Evolutionary conservation across 2,888 invertebrate species (phyloP), one percentile per base, ranked within the genome.

Genomic region (Uloborus plumipes): DNA sequence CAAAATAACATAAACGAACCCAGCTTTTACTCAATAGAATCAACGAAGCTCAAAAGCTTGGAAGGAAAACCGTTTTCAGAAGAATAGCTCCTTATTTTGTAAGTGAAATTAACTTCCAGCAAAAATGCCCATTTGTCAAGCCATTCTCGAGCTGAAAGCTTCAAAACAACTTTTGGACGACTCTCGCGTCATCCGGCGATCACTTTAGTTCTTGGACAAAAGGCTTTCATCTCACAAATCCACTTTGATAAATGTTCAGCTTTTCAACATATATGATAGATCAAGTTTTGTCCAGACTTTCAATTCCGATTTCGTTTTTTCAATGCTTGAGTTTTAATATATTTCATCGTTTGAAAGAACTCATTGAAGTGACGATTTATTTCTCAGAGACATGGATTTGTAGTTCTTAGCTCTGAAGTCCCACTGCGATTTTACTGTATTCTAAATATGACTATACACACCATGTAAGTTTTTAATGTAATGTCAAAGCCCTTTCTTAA

Each of bases 131-230:
- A 70, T 70, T 62, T 53, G 62, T 76, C 76, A 76, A 18, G 18
- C 51, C 62, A 51, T 26, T 22, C 20, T 18, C 13, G 7, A 18
- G 64, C 64, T 26, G n/a, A 47, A 64, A 64, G 26, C 16, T 26
- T 18, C 9, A 26, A 26, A 59, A n/a, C 9, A 66, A 66, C 50
- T 62, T 62, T n/a, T 31, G n/a, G 47, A 47, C 64, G 64, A 47
- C 64, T 49, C 47, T 18, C 7, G 20, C 18, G 53, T 50, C 18
- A 55, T 64, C 49, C 58, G n/a, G 58, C n/a, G 39, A 65, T 74
- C 74, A 47, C 51, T 58, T 74, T 65, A 74, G 53, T 55, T 39
- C 58, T 65, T n/a, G 47, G 18, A 67, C 75, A 75, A 75, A 75
- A 49, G 65, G 55, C 20, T 65, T 55, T 47, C 11, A n/a, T n/a